A percentile compares a stretch with the other conserved stretches of the same genome.
phyloP scores from a whole-genome alignment of 2,888 invertebrate species.

The Amphipoea lucens region DNA sequence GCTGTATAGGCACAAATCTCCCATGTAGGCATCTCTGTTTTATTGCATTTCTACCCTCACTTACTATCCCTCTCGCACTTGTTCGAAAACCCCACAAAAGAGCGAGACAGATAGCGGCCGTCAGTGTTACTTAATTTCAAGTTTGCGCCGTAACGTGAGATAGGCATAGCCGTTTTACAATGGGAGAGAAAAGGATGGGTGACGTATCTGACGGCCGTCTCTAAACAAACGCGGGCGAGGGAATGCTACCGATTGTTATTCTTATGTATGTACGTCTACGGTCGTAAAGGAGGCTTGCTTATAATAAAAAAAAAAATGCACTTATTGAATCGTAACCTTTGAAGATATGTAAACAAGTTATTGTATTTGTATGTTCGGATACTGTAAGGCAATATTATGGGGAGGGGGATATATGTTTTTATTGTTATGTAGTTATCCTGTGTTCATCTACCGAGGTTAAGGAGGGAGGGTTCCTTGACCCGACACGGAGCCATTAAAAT shows the following conservation, averaged over 20 bases:
- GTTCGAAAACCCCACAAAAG: constrained; percentile 61
- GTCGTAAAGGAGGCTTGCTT: constrained; percentile 67
- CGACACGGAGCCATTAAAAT: background rate
- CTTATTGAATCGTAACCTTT: constrained; percentile 77
- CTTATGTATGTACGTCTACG: constrained; percentile 64
- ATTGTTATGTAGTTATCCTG: constrained; percentile 20
- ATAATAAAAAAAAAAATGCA: constrained; percentile 82
- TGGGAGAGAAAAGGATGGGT: constrained; percentile 78
- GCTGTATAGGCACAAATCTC: constrained; percentile 81
- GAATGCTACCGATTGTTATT: constrained; percentile 85
- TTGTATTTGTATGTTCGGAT: constrained; percentile 33
- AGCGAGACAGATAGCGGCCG: constrained; percentile 80
- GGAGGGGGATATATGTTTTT: constrained; percentile 15
- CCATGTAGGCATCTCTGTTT: constrained; percentile 80
- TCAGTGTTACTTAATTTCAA: constrained; percentile 86
- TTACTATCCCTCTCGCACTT: constrained; percentile 75
- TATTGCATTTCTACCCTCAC: constrained; percentile 82
- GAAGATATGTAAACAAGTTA: constrained; percentile 74
- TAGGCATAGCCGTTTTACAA: constrained; percentile 74
- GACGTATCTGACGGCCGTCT: constrained; percentile 77
- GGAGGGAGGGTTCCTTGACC: background rate
- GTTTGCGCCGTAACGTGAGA: constrained; percentile 78
- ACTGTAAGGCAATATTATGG: constrained; percentile 24
- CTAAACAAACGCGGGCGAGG: constrained; percentile 83
- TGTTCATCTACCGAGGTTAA: constrained; percentile 6